Evolutionary conservation across 2,888 invertebrate genomes (phyloP), one percentile per base, ranked within the genome.

Genomic region (Baronia brevicornis): DNA sequence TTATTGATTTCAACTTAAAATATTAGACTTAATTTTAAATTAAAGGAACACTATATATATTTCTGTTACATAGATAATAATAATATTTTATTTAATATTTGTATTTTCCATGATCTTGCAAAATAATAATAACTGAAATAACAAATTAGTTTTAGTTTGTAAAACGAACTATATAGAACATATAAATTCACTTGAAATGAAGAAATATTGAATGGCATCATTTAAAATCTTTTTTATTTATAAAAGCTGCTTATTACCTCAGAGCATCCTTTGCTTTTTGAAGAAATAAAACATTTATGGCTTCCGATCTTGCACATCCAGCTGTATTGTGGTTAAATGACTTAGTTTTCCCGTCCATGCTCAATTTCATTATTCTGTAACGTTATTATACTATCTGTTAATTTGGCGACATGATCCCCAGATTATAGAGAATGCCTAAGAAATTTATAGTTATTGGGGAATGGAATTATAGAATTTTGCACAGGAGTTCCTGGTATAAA

Each of bases 291-390:
- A 88, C 87, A 24, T 86, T 87, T 3, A 93, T 66, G 0, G 91
- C 88, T 66, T 95, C 95, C 21, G 92, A 89, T 28, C 93, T 87
- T 0, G 88, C 89, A 50, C 92, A 94, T 0, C 95, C 95, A 49
- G 89, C 84, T 2, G 90, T 92, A 31, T 89, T 82, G 27, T 88
- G 87, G 66, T 97, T 97, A 61, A 97, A 97, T 0, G 92, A 90
- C 51, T 92, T 94, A 51, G 96, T 96, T 43, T 86, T 87, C 0
- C 97, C 97, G 44, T 96, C 92, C 2, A 79, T 66, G 9, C 94
- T 91, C 5, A 97, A 69, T 2, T 41, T 44, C 30, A 66, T 51
- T 10, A 55, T 51, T 46, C 72, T 74, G 39, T 5, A 46, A 43
- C 4, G 23, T 29, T 6, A 11, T 6, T 11, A 20, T n/a, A 17